phyloP scores from a whole-genome alignment of 2,888 invertebrate genomes.

The Phortica magna region DNA sequence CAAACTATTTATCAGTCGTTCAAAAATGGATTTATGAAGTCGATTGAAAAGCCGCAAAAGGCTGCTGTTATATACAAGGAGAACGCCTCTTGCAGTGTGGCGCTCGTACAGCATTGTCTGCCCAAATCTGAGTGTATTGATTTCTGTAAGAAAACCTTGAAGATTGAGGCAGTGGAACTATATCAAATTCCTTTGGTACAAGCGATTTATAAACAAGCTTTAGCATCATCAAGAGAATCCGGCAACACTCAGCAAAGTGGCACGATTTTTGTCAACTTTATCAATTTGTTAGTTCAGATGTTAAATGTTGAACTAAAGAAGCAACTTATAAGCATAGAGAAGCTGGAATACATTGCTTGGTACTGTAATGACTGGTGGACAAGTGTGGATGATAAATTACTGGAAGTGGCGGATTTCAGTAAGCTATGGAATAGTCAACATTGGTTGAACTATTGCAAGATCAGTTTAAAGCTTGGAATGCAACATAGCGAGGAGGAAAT shows the following conservation, averaged over 20 bases:
- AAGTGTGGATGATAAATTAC: not conserved
- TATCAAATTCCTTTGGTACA: constrained; percentile 81
- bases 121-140: constrained; percentile 80
- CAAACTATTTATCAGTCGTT: constrained; percentile 81
- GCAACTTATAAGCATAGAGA: constrained; percentile 79
- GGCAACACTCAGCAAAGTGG: constrained; percentile 73
- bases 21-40: constrained; percentile 82
- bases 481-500: constrained; percentile 73
- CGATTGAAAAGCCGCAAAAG: constrained; percentile 85
- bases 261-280: constrained; percentile 79
- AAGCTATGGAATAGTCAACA: constrained; percentile 77
- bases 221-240: constrained; percentile 66
- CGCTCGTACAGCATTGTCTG: constrained; percentile 82
- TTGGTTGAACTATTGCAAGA: constrained; percentile 83
- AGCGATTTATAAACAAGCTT: constrained; percentile 80
- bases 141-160: constrained; percentile 81
- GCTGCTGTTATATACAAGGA: constrained; percentile 83
- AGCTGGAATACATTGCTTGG: constrained; percentile 76
- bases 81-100: constrained; percentile 81
- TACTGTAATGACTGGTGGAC: constrained; percentile 73
- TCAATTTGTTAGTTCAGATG: constrained; percentile 80
- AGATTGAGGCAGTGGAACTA: constrained; percentile 81
- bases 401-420: constrained; percentile 54
- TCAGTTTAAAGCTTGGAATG: constrained; percentile 83
- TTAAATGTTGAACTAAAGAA: constrained; percentile 75